Evolutionary conservation across 2,797 vertebrate species (phyloP).

Genomic region (Sciaenops ocellatus): DNA sequence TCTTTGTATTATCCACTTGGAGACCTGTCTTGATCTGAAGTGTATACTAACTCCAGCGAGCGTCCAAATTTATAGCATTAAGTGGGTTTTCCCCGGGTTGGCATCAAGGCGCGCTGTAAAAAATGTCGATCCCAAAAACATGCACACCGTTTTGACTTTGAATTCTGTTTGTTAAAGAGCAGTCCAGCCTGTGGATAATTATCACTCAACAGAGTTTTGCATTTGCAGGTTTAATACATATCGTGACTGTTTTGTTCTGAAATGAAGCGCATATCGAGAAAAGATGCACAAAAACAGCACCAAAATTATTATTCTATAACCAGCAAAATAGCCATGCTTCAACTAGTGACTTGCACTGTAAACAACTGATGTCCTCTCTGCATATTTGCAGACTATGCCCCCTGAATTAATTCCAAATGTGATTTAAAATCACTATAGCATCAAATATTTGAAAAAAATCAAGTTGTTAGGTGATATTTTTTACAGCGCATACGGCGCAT

Average conservation of each 20-base stretch:
- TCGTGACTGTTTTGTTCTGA: neutral
- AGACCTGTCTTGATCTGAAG: neutral
- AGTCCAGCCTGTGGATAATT: rapidly evolving
- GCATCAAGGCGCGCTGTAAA: conserved; percentile 19
- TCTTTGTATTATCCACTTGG: neutral
- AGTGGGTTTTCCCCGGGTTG: conserved; percentile 62
- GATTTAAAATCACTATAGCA: neutral
- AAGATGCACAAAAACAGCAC: neutral
- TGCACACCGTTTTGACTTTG: rapidly evolving
- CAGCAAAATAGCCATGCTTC: neutral
- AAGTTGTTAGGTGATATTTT: neutral
- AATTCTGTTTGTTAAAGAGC: neutral
- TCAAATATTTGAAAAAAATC: neutral
- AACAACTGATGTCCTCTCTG: neutral
- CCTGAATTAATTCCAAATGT: rapidly evolving
- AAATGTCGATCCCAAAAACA: conserved; percentile 31
- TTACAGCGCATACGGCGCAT: conserved; percentile 53
- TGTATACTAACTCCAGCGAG: too few relatives aligned
- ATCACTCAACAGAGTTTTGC: neutral
- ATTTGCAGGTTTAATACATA: neutral
- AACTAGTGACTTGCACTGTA: neutral
- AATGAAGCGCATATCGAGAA: neutral
- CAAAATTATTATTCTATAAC: neutral
- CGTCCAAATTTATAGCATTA: rapidly evolving
- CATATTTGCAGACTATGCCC: neutral